Evolutionary conservation across 2,888 invertebrate genomes (phyloP).

Genomic region (Cybosia mesomella): DNA sequence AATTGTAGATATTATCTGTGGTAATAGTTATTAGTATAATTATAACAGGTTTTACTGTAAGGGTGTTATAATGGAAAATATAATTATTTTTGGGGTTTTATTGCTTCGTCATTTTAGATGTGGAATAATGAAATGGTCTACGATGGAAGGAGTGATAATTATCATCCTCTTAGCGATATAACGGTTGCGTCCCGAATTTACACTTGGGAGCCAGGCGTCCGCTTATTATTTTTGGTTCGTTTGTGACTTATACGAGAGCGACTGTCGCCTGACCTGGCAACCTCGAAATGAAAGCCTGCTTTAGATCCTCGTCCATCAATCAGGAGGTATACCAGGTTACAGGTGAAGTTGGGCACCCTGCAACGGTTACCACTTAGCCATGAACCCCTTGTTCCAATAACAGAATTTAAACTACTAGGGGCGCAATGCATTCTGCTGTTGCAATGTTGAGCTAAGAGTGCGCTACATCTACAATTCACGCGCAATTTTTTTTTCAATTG

Average conservation of each 20-base stretch:
- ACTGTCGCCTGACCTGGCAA: neutral
- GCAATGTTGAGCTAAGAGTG: too few species aligned
- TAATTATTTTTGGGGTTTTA: slow-evolving; percentile 8
- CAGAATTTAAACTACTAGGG: too few species aligned
- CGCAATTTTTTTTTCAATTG: too few species aligned
- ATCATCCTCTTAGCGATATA: too few species aligned
- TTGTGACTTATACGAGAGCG: too few species aligned
- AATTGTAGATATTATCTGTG: slow-evolving; percentile 43
- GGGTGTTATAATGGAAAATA: slow-evolving; percentile 15
- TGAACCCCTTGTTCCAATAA: too few species aligned
- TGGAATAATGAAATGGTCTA: neutral
- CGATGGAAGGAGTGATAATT: neutral
- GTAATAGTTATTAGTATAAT: slow-evolving; percentile 46
- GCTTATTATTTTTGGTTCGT: too few species aligned
- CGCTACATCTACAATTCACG: too few species aligned
- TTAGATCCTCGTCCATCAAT: too few species aligned
- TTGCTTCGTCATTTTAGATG: slow-evolving; percentile 34
- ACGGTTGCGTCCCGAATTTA: too few species aligned
- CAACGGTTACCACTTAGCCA: neutral
- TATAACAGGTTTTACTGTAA: slow-evolving; percentile 31
- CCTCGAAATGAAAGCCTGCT: neutral
- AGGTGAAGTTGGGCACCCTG: neutral
- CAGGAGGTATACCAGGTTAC: neutral
- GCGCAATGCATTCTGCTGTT: too few species aligned
- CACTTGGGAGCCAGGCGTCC: too few species aligned